A percentile compares a stretch with the other conserved stretches of the same genome.
Conservation (phyloP, 2,113 vertebrate genomes). For the Pomatorhinus ruficollis region DNA sequence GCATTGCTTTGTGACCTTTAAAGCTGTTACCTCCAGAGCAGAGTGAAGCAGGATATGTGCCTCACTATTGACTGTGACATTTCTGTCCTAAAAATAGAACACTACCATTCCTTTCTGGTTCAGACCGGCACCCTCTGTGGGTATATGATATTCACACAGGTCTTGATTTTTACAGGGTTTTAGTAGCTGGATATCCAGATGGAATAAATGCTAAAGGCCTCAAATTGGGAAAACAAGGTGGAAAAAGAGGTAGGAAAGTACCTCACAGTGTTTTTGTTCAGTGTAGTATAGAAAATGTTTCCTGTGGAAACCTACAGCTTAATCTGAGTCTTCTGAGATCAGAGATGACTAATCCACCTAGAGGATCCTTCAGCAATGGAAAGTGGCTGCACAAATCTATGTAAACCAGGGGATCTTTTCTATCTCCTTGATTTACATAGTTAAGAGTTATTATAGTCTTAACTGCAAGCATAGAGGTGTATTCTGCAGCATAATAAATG, state of each 20-base stretch:
- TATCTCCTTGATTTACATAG: neutral
- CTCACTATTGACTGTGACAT: slow-evolving; percentile 42
- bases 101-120: slow-evolving; percentile 3
- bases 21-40: slow-evolving; percentile 31
- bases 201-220: neutral
- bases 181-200: neutral
- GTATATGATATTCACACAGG: neutral
- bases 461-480: neutral
- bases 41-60: slow-evolving; percentile 28
- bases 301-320: neutral
- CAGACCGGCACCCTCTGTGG: neutral
- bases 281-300: neutral
- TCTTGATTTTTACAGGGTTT: neutral
- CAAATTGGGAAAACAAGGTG: neutral
- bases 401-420: slow-evolving; percentile 1
- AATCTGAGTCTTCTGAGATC: neutral
- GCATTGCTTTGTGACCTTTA: slow-evolving; percentile 38
- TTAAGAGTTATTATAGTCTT: neutral
- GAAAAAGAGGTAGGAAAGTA: neutral
- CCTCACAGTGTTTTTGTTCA: neutral
- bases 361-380: neutral
- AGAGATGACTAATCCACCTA: slow-evolving; percentile 7
- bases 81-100: slow-evolving; percentile 52
- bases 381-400: neutral
- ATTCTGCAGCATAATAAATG: neutral